Evolutionary conservation across 2,797 vertebrate genomes (phyloP).

Genomic region (Florisuga fusca): DNA sequence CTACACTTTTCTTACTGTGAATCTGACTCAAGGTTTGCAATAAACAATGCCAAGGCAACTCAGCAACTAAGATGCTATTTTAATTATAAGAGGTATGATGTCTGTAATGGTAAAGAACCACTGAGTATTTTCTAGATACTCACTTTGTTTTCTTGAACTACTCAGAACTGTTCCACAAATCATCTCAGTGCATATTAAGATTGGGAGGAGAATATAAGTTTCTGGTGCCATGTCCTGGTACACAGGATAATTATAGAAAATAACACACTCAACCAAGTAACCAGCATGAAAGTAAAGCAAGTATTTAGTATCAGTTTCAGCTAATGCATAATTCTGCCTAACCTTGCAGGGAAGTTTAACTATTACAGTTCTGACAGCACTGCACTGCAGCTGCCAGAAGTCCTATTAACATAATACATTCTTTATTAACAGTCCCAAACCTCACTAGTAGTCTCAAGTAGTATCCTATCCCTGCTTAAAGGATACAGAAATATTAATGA

Average conservation of each 20-base stretch:
- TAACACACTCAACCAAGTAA: background rate
- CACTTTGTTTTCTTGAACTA: background rate
- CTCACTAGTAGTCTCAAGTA: background rate
- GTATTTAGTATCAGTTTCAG: background rate
- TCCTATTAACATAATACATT: background rate
- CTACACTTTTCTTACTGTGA: fast-evolving
- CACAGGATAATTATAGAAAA: background rate
- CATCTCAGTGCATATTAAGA: background rate
- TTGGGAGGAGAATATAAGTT: fast-evolving
- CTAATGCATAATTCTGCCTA: background rate
- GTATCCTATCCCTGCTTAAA: background rate
- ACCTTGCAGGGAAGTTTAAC: background rate
- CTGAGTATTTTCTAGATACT: background rate
- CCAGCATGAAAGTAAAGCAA: background rate
- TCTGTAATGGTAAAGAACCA: background rate
- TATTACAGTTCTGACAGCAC: background rate
- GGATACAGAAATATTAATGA: background rate
- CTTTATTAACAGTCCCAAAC: background rate
- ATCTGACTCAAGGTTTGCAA: background rate
- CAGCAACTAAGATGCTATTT: background rate
- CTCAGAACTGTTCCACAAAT: background rate
- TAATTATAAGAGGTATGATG: background rate
- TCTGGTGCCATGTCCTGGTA: background rate
- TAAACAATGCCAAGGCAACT: background rate
- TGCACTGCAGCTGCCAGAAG: background rate